These are phyloP conservation scores for Drosophila paulistorum DNA, from an alignment of 1,140 invertebrate species.

Conservation along the genomic window DNA sequence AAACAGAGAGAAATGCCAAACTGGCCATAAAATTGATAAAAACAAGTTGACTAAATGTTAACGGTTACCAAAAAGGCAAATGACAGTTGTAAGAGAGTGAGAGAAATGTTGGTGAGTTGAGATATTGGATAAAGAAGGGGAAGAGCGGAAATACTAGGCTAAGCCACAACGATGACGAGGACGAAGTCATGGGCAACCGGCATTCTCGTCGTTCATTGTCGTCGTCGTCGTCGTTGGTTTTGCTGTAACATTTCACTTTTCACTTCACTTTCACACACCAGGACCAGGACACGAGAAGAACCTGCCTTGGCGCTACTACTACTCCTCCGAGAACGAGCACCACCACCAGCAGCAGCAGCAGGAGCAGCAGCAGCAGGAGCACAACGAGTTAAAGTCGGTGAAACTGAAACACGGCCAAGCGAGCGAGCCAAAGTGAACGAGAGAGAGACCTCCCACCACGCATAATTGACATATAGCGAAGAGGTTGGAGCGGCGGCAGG, in stretches of 20 bases:
- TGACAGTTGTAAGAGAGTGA: conserved; percentile 18
- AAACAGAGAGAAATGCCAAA: conserved; percentile 40
- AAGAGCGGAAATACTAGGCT: conserved; percentile 55
- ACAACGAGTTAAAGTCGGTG: conserved; percentile 77
- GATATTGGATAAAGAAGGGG: conserved; percentile 4
- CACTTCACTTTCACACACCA: conserved; percentile 79
- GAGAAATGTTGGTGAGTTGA: background rate
- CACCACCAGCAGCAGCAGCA: too few species aligned
- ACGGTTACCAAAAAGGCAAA: conserved; percentile 29
- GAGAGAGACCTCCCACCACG: conserved; percentile 46
- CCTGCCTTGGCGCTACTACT: conserved; percentile 36
- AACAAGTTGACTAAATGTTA: conserved; percentile 43
- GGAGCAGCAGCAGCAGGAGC: conserved; percentile 11
- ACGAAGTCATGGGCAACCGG: conserved; percentile 54
- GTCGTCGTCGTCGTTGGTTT: background rate
- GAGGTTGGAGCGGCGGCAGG: background rate
- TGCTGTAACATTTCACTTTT: conserved; percentile 78
- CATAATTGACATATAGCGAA: conserved; percentile 20
- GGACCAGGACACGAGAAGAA: conserved; percentile 49
- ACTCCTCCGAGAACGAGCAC: conserved; percentile 29
- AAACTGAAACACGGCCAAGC: conserved; percentile 73
- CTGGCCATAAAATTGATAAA: conserved; percentile 54
- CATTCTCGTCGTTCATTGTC: conserved; percentile 48
- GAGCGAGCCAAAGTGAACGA: conserved; percentile 59
- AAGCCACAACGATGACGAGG: conserved; percentile 40